Percentiles rank a stretch among this genome's conserved stretches.
phyloP scores from a whole-genome alignment of 2,113 vertebrate species.

The Cyprinodon brontotheroides region DNA sequence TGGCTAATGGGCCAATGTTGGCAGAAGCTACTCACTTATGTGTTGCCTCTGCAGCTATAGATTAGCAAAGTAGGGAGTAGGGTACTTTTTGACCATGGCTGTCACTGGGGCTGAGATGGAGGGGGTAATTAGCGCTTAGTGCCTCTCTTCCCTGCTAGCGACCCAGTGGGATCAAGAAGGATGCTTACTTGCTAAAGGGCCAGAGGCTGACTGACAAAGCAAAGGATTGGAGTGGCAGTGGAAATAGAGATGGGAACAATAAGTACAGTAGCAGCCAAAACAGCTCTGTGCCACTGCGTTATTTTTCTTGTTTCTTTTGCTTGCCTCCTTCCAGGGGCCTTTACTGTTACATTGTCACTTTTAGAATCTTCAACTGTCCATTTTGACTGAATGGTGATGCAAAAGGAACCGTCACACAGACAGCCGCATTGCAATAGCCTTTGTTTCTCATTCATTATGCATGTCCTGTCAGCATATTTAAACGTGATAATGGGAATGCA shows the following conservation, averaged over 20 bases:
- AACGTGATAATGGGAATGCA: conserved; percentile 55
- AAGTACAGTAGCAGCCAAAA: conserved; percentile 44
- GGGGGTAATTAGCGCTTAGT: conserved; percentile 67
- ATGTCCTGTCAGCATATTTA: conserved; percentile 65
- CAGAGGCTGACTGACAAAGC: conserved; percentile 55
- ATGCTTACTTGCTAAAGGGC: conserved; percentile 46
- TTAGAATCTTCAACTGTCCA: conserved; percentile 56
- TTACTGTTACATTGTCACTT: conserved; percentile 51
- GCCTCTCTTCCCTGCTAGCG: conserved; percentile 58
- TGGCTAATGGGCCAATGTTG: conserved; percentile 41
- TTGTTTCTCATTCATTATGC: conserved; percentile 67
- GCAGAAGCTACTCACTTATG: conserved; percentile 41
- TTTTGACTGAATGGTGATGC: conserved; percentile 52
- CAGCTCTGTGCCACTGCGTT: conserved; percentile 42
- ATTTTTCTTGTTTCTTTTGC: conserved; percentile 23
- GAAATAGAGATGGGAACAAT: conserved; percentile 41
- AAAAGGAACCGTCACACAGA: conserved; percentile 47
- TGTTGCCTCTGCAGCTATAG: conserved; percentile 49
- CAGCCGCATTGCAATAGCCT: conserved; percentile 48
- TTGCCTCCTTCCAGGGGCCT: conserved; percentile 25
- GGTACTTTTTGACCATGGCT: conserved; percentile 50
- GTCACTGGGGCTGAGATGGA: conserved; percentile 56
- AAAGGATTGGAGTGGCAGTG: conserved; percentile 37
- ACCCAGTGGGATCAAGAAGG: conserved; percentile 48
- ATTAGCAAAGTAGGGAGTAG: conserved; percentile 49